phyloP scores from a whole-genome alignment of 2,888 invertebrate species.

The Andrena hattorfiana region DNA sequence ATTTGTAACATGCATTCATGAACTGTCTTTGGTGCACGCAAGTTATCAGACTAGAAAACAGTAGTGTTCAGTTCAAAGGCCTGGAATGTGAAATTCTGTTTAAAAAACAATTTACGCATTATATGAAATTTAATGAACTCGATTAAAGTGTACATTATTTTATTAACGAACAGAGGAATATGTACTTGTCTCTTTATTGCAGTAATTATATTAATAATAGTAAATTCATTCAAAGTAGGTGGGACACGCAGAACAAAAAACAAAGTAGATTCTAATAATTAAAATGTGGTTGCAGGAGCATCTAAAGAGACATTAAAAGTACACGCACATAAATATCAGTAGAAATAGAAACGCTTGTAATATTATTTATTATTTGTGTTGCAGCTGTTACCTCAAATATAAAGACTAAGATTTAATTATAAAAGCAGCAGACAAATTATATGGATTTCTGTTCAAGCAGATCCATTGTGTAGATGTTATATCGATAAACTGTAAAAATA shows the following conservation, averaged over 20 bases:
- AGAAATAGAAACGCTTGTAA: conserved; percentile 22
- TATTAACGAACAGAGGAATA: conserved; percentile 8
- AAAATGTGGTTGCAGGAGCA: background rate
- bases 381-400: conserved; percentile 12
- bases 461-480: conserved; percentile 18
- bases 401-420: conserved; percentile 10
- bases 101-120: conserved; percentile 7
- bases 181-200: conserved; percentile 6
- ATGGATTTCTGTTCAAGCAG: conserved; percentile 25
- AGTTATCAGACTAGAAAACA: conserved; percentile 55
- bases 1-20: conserved; percentile 47
- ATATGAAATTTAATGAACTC: conserved; percentile 41
- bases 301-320: conserved; percentile 24
- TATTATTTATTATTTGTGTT: conserved; percentile 18
- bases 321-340: conserved; percentile 2
- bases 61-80: conserved; percentile 18
- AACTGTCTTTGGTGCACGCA: conserved; percentile 55
- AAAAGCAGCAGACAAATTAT: conserved; percentile 26
- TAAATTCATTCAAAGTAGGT: conserved; percentile 16
- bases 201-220: conserved; percentile 16
- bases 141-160: conserved; percentile 56
- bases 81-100: conserved; percentile 46
- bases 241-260: conserved; percentile 23
- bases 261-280: conserved; percentile 3
- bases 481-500: conserved; percentile 25